phyloP scores from a whole-genome alignment of 2,113 vertebrate species.

The Rhabdornis inornatus region DNA sequence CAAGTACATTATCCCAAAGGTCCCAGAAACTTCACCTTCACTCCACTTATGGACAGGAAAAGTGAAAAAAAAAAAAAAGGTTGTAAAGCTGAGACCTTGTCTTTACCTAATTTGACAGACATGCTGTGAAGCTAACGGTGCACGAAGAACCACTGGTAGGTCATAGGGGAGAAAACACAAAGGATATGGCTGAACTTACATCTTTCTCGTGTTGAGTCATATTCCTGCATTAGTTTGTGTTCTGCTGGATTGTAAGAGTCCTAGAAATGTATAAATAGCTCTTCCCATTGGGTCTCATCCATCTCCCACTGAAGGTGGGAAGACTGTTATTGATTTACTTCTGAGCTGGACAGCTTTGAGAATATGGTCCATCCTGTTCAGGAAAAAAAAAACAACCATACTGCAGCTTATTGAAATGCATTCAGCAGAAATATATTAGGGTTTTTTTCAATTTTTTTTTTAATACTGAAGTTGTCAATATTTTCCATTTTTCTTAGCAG shows the following conservation, averaged over 20 bases:
- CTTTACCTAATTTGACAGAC: background rate
- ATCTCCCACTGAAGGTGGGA: rapidly evolving
- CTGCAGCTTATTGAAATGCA: background rate
- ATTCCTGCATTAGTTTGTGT: background rate
- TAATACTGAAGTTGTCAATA: background rate
- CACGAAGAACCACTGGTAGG: background rate
- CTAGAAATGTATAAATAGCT: background rate
- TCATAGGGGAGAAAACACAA: background rate
- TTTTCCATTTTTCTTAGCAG: background rate
- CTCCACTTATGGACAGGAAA: background rate
- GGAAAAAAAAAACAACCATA: background rate
- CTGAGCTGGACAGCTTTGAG: background rate
- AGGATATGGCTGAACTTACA: background rate
- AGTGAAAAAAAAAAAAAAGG: background rate
- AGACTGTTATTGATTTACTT: background rate
- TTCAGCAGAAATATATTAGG: background rate
- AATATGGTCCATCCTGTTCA: background rate
- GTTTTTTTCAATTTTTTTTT: background rate
- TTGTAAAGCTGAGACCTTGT: background rate
- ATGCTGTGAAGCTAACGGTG: background rate
- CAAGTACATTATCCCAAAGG: background rate
- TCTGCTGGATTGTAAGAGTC: background rate
- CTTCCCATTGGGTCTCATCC: background rate
- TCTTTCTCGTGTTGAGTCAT: background rate
- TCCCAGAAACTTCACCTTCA: background rate